These are phyloP conservation scores for Pachyrhynchus sulphureomaculatus DNA, from an alignment of 1,140 invertebrate genomes.

Conservation along the genomic window DNA sequence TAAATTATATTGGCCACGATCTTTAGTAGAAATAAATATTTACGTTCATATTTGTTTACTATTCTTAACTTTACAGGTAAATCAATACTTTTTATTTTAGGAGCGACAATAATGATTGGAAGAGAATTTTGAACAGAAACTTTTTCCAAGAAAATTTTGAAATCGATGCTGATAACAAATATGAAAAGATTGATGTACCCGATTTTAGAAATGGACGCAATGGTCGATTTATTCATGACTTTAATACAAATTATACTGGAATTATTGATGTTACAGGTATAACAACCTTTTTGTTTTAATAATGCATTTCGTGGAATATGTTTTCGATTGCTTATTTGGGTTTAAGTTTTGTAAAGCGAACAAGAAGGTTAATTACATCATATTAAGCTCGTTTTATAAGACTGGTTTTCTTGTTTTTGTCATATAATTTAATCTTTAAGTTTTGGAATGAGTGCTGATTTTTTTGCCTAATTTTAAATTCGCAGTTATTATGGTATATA, in stretches of 20 bases:
- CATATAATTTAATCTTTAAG: too few relatives aligned
- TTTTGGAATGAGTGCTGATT: too few relatives aligned
- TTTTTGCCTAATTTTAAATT: too few relatives aligned
- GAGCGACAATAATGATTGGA: conserved; percentile 47
- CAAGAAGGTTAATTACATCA: too few relatives aligned
- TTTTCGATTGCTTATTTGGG: not conserved
- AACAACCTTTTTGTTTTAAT: not conserved
- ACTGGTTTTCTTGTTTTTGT: too few relatives aligned
- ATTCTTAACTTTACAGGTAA: too few relatives aligned
- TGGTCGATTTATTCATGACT: conserved; percentile 88
- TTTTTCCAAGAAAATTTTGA: conserved; percentile 78
- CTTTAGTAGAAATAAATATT: too few relatives aligned
- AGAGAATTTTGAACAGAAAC: conserved; percentile 44
- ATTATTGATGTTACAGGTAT: conserved; percentile 77
- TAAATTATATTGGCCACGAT: too few relatives aligned
- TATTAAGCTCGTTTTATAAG: too few relatives aligned
- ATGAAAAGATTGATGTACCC: conserved; percentile 78
- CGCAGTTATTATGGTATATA: too few relatives aligned
- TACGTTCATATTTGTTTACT: too few relatives aligned
- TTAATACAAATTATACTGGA: conserved; percentile 78
- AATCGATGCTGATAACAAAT: conserved; percentile 66
- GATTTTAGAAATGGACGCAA: conserved; percentile 74
- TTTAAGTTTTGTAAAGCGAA: not conserved
- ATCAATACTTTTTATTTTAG: too few relatives aligned
- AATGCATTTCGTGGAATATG: not conserved